Evolutionary conservation across 1,140 invertebrate species (phyloP), one percentile per base, ranked within the genome.

Genomic region (Bombyx mandarina): DNA sequence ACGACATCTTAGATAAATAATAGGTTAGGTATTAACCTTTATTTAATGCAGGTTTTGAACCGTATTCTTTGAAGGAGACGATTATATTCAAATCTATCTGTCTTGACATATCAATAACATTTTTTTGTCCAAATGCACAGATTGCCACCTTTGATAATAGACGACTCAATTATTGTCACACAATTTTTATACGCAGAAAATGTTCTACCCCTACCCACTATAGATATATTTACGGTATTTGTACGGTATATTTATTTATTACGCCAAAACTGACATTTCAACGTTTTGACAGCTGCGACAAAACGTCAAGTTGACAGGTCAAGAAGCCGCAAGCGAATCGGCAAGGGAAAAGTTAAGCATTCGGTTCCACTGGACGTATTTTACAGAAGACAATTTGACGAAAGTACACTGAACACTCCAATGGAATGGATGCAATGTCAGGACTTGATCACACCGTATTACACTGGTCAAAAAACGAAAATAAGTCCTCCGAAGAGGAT

Each of bases 391-490:
- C 7, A 61, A 12, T 55, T 55, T 12, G 45, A 61, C 8, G 57
- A 59, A 7, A 48, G 52, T 8, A 46, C 64, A 1, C 43, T 67
- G 50, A 42, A 67, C 8, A n/a, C 56, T 9, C 51, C 56, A 12
- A 7, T 62, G 0, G 60, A 69, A 57, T 73, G 70, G 72, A 45
- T 63, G 0, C 66, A 73, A 2, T 79, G 76, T 55, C 72, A 73
- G 35, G 71, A 77, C 18, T 56, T 73, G 43, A 70, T 79, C 10
- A 73, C 73, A 7, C 76, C 76, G 5, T 65, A 60, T 42, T 52
- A 77, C 7, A 63, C 49, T 6, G 76, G 76, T 1, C n/a, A 57
- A 2, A 75, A 73, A 8, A 62, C 51, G 12, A 58, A 69, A 8
- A 43, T 66, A 10, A 61, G 42, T 3, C 18, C 52, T 7, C 47